Percentiles rank a stretch among this genome's conserved stretches.
Conservation (phyloP, 2,113 vertebrate species). For the Aix galericulata region DNA sequence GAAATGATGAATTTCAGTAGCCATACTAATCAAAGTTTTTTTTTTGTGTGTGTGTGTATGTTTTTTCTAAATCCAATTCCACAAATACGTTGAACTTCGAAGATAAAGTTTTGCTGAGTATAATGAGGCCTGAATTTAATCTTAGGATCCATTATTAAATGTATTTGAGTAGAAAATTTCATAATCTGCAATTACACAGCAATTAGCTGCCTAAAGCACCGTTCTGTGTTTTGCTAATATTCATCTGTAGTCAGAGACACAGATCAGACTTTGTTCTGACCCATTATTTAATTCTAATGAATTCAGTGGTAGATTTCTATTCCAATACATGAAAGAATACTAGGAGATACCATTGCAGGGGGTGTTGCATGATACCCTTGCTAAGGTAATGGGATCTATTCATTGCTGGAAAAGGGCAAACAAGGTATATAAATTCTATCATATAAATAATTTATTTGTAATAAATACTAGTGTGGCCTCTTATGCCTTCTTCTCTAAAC, state of each 20-base stretch:
- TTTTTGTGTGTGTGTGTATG: no score
- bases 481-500: neutral
- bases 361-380: neutral
- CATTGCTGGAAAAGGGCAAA: neutral
- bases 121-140: neutral
- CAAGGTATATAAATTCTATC: neutral
- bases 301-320: neutral
- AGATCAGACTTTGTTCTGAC: neutral
- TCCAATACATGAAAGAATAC: neutral
- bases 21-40: neutral
- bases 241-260: neutral
- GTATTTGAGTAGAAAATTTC: neutral
- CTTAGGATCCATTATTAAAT: neutral
- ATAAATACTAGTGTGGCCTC: neutral
- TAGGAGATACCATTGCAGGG: neutral
- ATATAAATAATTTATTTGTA: neutral
- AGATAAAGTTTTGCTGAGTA: neutral
- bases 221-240: neutral
- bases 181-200: neutral
- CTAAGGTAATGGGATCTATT: neutral
- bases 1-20: neutral
- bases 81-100: neutral
- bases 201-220: neutral
- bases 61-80: neutral
- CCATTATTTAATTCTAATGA: constrained; percentile 8